A percentile compares a stretch with the other conserved stretches of the same genome.
These are phyloP conservation scores for Phrynocephalus vlangalii DNA, from an alignment of 2,797 vertebrate species.

Conservation along the genomic window DNA sequence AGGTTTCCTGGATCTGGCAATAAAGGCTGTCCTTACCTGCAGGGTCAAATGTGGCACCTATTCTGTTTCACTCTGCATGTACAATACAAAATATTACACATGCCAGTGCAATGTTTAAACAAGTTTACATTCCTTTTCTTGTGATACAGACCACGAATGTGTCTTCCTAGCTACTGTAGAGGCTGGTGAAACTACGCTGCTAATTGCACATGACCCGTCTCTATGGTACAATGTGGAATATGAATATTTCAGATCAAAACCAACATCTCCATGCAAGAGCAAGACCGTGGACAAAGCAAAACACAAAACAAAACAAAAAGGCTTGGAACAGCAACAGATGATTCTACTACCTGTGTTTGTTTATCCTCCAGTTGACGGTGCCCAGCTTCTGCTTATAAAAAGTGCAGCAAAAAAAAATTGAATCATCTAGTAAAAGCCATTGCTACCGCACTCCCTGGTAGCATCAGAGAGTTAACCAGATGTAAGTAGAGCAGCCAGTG, in stretches of 20 bases:
- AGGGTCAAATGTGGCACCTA: neutral
- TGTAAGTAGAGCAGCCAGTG: neutral
- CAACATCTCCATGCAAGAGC: neutral
- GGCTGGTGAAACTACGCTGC: too few relatives aligned
- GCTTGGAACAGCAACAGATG: neutral
- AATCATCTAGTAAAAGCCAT: neutral
- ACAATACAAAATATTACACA: neutral
- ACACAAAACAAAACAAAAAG: neutral
- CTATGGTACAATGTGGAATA: neutral
- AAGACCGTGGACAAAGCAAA: neutral
- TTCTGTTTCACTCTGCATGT: neutral
- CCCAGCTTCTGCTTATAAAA: neutral
- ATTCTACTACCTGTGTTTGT: neutral
- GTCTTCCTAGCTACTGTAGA: neutral
- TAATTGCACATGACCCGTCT: neutral
- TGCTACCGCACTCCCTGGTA: too few relatives aligned
- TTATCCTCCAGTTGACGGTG: neutral
- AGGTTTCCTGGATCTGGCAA: neutral
- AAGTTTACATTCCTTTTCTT: neutral
- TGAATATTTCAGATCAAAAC: neutral
- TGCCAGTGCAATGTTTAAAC: neutral
- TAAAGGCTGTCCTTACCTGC: neutral
- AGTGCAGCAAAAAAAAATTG: neutral
- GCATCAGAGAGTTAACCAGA: neutral
- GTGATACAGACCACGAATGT: neutral